A percentile compares a stretch with the other conserved stretches of the same genome.
These are phyloP conservation scores for Saccopteryx leptura DNA, from an alignment of 2,113 vertebrate genomes.

Conservation along the genomic window DNA sequence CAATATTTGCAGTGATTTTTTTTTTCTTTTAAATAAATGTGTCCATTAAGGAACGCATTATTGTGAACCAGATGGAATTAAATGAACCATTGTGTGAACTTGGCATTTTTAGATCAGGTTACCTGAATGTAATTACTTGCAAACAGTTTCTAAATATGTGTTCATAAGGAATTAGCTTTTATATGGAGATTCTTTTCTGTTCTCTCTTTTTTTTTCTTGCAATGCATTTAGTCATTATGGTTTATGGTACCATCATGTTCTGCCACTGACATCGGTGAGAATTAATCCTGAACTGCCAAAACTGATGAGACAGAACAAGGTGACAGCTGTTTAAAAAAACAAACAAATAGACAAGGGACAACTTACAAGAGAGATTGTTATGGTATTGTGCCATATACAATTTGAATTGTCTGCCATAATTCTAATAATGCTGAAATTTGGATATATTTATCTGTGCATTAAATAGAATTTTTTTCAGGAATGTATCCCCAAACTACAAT, in stretches of 20 bases:
- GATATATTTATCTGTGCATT: not conserved
- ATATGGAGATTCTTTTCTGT: slow-evolving; percentile 28
- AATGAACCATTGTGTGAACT: slow-evolving; percentile 66
- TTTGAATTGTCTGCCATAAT: slow-evolving; percentile 26
- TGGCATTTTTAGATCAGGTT: slow-evolving; percentile 76
- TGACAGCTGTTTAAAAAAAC: slow-evolving; percentile 72
- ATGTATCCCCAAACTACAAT: not conserved
- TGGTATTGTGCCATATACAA: slow-evolving; percentile 32
- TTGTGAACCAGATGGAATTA: slow-evolving; percentile 66
- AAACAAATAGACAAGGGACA: slow-evolving; percentile 56
- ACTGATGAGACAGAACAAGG: slow-evolving; percentile 58
- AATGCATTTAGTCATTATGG: slow-evolving; percentile 44
- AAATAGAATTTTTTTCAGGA: slow-evolving; percentile 16
- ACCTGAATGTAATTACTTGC: slow-evolving; percentile 70
- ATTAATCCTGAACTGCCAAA: slow-evolving; percentile 64
- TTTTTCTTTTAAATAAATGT: slow-evolving; percentile 69
- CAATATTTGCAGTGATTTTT: slow-evolving; percentile 1
- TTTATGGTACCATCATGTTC: slow-evolving; percentile 59
- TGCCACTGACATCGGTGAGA: slow-evolving; percentile 56
- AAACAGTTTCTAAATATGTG: slow-evolving; percentile 69
- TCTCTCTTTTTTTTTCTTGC: not conserved
- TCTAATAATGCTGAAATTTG: slow-evolving; percentile 59
- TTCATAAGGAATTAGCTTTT: slow-evolving; percentile 66
- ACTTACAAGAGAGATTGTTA: slow-evolving; percentile 45
- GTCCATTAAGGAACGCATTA: slow-evolving; percentile 68